Base-by-base conservation (phyloP, 2,113 vertebrate species). In the Meleagris gallopavo region DNA sequence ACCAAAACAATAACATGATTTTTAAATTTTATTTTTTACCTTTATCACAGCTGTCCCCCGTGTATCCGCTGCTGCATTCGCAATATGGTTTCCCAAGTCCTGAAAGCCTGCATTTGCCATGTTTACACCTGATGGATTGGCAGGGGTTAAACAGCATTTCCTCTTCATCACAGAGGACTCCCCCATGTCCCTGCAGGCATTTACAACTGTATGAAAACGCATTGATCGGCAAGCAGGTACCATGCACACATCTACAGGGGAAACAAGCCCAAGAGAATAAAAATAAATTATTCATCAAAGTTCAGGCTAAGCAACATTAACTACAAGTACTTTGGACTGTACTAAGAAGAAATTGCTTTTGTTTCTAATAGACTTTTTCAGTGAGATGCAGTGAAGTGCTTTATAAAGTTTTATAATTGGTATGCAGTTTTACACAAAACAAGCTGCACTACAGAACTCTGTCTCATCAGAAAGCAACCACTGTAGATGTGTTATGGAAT, bases 171-270 rank as follows among this genome's bases (percentile, higher is more conserved):
- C 99, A 99, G 74, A 99, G 98, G 45, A 99, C 99, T 3, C 99
- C 99, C 11, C 97, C 97, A 41, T 98, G 99, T 81, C 99, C 99
- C 46, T 98, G 98, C 96, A 98, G 98, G 97, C 99, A 99, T 97
- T 99, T 98, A 95, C 99, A 99, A 96, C 99, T 99, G 97, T 99
- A 99, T 83, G 99, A 99, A 98, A 99, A 99, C 0, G 99, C 99
- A 96, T 99, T 99, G 98, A 99, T 99, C 79, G 99, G 98, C 94
- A 99, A 96, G 97, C 99, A 99, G 89, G 98, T 98, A 78, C 99
- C 99, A 27, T 99, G 99, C 41, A 99, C 98, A 80, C 99, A 99
- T 97, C 99, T 99, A 93, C 57, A 91, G 93, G 82, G 65, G 85
- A 95, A 84, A 96, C 85, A 94, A 94, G 88, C 32, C 79, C 81